These are phyloP conservation scores for Carassius auratus DNA, from an alignment of 2,113 vertebrate species.

Conservation along the genomic window DNA sequence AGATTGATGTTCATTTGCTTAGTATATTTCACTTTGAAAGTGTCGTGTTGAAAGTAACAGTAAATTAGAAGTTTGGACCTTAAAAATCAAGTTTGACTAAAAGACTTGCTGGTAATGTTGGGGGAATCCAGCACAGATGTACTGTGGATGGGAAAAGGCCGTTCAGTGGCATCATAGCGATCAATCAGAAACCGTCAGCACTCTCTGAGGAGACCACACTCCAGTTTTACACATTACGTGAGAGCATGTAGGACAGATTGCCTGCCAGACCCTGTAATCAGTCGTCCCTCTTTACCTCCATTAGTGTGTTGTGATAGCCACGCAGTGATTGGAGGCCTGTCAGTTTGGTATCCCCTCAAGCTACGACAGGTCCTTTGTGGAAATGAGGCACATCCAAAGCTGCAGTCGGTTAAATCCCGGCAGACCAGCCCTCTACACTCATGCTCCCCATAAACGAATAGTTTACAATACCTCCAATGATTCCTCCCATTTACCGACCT, in stretches of 20 bases:
- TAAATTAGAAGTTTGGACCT: too few species aligned
- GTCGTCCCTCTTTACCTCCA: constrained; percentile 39
- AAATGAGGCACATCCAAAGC: constrained; percentile 48
- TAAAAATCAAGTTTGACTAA: too few species aligned
- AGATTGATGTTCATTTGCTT: not conserved
- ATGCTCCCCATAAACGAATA: not conserved
- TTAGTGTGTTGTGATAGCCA: constrained; percentile 49
- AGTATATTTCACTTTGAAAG: not conserved
- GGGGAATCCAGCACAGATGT: not conserved
- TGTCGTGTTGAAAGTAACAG: too few species aligned
- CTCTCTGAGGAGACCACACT: constrained; percentile 43
- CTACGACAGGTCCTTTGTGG: constrained; percentile 52
- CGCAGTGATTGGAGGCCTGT: constrained; percentile 35
- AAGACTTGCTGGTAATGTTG: not conserved
- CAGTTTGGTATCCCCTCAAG: constrained; percentile 50
- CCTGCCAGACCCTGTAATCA: constrained; percentile 51
- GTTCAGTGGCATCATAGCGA: constrained; percentile 23
- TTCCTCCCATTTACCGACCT: not conserved
- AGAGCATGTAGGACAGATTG: constrained; percentile 40
- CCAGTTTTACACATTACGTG: constrained; percentile 26
- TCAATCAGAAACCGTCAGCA: constrained; percentile 40
- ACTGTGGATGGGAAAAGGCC: not conserved
- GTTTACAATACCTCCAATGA: not conserved
- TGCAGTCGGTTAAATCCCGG: constrained; percentile 30
- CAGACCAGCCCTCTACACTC: not conserved